Percentiles rank a stretch among this genome's conserved stretches.
Evolutionary conservation across 2,797 vertebrate genomes (phyloP).

Genomic region (Picus viridis): DNA sequence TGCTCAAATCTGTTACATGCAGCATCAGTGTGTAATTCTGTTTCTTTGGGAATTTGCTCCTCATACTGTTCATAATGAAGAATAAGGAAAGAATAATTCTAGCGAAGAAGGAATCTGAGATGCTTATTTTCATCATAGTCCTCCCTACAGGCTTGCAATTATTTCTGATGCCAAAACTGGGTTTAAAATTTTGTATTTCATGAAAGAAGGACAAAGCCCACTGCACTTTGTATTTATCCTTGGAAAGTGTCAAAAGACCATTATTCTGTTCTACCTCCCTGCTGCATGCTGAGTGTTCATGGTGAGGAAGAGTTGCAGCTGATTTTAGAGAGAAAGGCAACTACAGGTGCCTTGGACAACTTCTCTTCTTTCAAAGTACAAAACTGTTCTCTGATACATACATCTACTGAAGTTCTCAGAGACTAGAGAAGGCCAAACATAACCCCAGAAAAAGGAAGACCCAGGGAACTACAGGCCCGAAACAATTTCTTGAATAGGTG

Average conservation of each 20-base stretch:
- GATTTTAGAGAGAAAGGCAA: not conserved
- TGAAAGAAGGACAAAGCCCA: not conserved
- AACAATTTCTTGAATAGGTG: not conserved
- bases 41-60: not conserved
- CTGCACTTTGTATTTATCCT: not conserved
- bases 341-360: not conserved
- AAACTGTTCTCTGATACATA: not conserved
- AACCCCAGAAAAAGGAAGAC: not conserved
- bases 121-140: constrained; percentile 34
- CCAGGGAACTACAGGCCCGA: not conserved
- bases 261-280: not conserved
- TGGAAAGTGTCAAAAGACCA: not conserved
- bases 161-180: constrained; percentile 44
- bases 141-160: not conserved
- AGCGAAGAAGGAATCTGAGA: constrained; percentile 21
- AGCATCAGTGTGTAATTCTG: not conserved
- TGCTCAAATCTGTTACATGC: not conserved
- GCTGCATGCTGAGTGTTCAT: not conserved
- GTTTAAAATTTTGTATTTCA: constrained; percentile 10
- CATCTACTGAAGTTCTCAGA: too few relatives aligned
- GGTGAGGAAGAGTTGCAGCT: not conserved
- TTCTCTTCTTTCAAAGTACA: not conserved
- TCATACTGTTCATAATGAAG: not conserved
- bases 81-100: constrained; percentile 6
- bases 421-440: not conserved